Evolutionary conservation across 1,140 invertebrate genomes (phyloP), one percentile per base, ranked within the genome.

Genomic region (Papilio helenus): DNA sequence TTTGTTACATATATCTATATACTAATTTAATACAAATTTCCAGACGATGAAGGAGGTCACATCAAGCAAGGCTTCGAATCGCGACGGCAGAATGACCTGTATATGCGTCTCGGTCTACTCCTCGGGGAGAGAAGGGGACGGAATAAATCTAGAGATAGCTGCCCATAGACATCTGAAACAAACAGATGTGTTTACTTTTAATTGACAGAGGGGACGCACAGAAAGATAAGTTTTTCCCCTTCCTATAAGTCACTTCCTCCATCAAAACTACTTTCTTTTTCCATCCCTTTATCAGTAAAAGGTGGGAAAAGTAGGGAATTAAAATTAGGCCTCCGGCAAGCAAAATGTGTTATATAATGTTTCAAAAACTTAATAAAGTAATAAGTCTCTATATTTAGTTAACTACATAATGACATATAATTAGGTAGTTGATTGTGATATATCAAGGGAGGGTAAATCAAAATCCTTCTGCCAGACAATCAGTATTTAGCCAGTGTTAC

Each of bases 91-190:
- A 96, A 96, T 88, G 98, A 98, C 90, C 95, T 99, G 42, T 98
- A 98, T 92, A 97, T 98, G 95, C 95, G 98, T 1, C 94, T 99
- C 39, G 98, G 98, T 4, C 93, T 99, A 9, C 94, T 99, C 18
- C 93, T 99, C 23, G 98, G 98, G 2, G 97, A 97, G 85, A 94
- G 95, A 85, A 95, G 95, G 89, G 94, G 92, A 86, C 87, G 94
- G 85, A 94, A 92, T 85, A 95, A 95, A 85, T 92, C 91, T 83
- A 82, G 94, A 83, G 90, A n/a, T n/a, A n/a, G 4, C 7, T 39
- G 34, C 7, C 34, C 7, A 39, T 39, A 39, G 34, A 39, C 34
- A 39, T 39, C 7, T 7, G 34, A 39, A 39, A 39, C n/a, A 39
- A 39, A 39, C 34, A 39, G 34, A 39, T 39, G 7, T 39, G 34